Evolutionary conservation across 2,797 vertebrate species (phyloP), one percentile per base, ranked within the genome.

Genomic region (Hippoglossus hippoglossus): DNA sequence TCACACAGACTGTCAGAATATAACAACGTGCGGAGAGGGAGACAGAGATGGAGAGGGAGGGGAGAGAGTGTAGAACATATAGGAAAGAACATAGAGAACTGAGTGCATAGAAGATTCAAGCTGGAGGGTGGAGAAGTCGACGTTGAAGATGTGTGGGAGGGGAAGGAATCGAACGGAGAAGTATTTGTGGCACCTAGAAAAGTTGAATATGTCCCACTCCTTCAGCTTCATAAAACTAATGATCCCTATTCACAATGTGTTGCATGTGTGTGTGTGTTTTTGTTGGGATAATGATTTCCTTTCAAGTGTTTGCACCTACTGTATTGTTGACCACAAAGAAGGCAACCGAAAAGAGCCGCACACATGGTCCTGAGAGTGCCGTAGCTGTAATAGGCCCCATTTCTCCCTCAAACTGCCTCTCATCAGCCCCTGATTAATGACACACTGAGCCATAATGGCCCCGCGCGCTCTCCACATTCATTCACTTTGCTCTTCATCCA

Each of bases 401-500:
- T 87, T 85, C 83, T 78, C 71, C 78, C 72, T 76, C 86, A 82
- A 83, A 87, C 90, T 78, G 80, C 81, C 79, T 86, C 88, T 90
- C 90, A 90, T 93, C 89, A 91, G 74, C 72, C 7, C 16, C 91
- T 92, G 91, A 93, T 92, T 93, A 91, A 92, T 89, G 86, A 83
- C 81, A 91, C 86, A 86, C 83, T 74, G 69, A 82, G 80, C 73
- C 71, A 55, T 90, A 89, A 91, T 91, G 87, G 88, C 77, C 77
- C 78, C 5, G 75, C 54, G 2, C 39, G 54, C 81, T 81, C 77
- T 83, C 81, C 74, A 76, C 79, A 85, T 83, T 87, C 89, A 84
- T 88, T 87, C 88, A 84, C 80, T 83, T 78, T 73, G 58, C 79
- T 85, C 87, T 82, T 81, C 86, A 86, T 80, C 75, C 75, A 54